phyloP scores from a whole-genome alignment of 2,888 invertebrate species.

The Apodemia duryi region DNA sequence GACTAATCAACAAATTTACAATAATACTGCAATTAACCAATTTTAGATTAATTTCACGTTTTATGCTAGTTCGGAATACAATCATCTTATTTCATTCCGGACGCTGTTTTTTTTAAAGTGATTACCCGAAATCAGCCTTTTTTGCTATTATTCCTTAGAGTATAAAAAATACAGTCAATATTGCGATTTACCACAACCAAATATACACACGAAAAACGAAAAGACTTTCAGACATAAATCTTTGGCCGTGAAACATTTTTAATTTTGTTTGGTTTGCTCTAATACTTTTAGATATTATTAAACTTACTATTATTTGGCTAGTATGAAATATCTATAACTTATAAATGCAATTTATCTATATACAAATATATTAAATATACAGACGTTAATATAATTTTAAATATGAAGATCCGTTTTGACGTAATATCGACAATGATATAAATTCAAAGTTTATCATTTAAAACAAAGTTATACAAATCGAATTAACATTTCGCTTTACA shows the following conservation, averaged over 20 bases:
- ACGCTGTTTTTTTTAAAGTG: too few species aligned
- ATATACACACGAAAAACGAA: background rate
- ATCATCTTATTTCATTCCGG: too few species aligned
- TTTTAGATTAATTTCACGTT: too few species aligned
- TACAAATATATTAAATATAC: background rate
- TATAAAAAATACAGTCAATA: too few species aligned
- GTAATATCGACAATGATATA: background rate
- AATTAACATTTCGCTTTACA: background rate
- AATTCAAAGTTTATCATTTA: background rate
- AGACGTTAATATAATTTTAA: background rate
- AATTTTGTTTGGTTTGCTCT: background rate
- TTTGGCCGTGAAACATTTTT: background rate
- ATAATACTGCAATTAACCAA: too few species aligned
- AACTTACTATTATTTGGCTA: background rate
- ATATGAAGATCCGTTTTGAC: background rate
- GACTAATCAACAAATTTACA: too few species aligned
- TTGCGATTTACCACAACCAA: too few species aligned
- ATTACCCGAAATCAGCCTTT: too few species aligned
- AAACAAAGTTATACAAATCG: background rate
- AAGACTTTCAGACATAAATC: background rate
- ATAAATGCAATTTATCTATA: slow-evolving; percentile 4
- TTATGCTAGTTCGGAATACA: too few species aligned
- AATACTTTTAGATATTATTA: background rate
- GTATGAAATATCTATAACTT: background rate
- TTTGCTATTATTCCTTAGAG: too few species aligned